Conservation (phyloP, 2,888 invertebrate species). For the Lithosia quadra region DNA sequence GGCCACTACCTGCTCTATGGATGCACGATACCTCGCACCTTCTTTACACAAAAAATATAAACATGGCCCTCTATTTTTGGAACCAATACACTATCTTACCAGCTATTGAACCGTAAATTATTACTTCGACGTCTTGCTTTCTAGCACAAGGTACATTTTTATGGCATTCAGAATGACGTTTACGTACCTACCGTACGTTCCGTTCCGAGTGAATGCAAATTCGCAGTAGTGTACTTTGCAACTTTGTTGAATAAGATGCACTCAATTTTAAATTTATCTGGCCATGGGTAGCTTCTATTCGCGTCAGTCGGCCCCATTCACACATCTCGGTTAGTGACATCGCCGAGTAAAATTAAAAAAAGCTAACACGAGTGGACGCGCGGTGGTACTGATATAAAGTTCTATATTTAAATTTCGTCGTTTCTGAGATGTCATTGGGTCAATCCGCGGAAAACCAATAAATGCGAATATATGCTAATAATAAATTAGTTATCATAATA, state of each 20-base stretch:
- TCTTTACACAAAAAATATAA: slow-evolving; percentile 79
- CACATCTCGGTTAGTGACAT: slow-evolving; percentile 76
- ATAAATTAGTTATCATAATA: too few species aligned
- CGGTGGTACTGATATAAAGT: slow-evolving; percentile 78
- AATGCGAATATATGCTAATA: too few species aligned
- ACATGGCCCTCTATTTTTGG: slow-evolving; percentile 72
- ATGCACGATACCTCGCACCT: slow-evolving; percentile 69
- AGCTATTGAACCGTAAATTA: slow-evolving; percentile 69
- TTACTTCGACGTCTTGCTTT: slow-evolving; percentile 63
- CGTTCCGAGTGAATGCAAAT: slow-evolving; percentile 33
- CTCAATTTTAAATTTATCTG: slow-evolving; percentile 30
- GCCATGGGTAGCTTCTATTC: slow-evolving; percentile 61
- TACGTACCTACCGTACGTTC: slow-evolving; percentile 36
- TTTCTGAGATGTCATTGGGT: too few species aligned
- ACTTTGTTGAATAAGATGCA: slow-evolving; percentile 21
- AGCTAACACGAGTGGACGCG: slow-evolving; percentile 58
- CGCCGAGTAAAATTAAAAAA: slow-evolving; percentile 72
- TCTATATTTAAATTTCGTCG: slow-evolving; percentile 81
- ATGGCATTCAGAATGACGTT: slow-evolving; percentile 49
- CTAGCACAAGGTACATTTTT: slow-evolving; percentile 48
- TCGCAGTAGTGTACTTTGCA: slow-evolving; percentile 27
- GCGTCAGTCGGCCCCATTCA: slow-evolving; percentile 75
- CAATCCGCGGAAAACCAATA: too few species aligned
- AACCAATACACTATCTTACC: slow-evolving; percentile 60
- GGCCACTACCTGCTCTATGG: slow-evolving; percentile 70